Evolutionary conservation across 2,888 invertebrate species (phyloP).

Genomic region (Theodoxus fluviatilis): DNA sequence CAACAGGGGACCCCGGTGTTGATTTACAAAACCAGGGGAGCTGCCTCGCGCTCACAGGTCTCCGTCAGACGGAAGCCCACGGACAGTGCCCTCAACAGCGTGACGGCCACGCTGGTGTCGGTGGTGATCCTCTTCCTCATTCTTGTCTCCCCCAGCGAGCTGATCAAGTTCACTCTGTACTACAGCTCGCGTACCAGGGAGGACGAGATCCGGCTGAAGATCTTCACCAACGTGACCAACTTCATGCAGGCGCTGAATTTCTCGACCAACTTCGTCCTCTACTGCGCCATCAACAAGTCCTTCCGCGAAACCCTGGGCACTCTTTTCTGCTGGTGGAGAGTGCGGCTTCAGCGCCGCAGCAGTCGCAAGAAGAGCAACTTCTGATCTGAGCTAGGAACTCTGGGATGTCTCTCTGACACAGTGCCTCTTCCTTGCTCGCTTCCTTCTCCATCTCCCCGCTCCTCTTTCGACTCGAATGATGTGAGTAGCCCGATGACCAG

Average conservation of each 20-base stretch:
- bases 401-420: too few relatives aligned
- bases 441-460: too few relatives aligned
- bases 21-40: too few relatives aligned
- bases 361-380: too few relatives aligned
- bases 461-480: too few relatives aligned
- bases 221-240: constrained; percentile 48
- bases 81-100: constrained; percentile 56
- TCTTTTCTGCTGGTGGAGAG: constrained; percentile 46
- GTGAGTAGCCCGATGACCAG: too few relatives aligned
- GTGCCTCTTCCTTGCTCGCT: too few relatives aligned
- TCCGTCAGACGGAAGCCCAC: constrained; percentile 31
- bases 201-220: constrained; percentile 31
- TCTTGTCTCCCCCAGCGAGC: constrained; percentile 60
- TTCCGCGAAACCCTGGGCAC: constrained; percentile 72
- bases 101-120: constrained; percentile 59
- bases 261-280: constrained; percentile 84
- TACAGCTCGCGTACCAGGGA: constrained; percentile 31
- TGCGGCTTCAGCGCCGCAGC: too few relatives aligned
- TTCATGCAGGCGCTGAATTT: constrained; percentile 61
- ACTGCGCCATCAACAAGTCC: constrained; percentile 92
- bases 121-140: constrained; percentile 59
- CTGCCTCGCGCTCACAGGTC: too few relatives aligned
- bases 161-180: constrained; percentile 51
- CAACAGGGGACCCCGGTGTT: too few relatives aligned
- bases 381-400: too few relatives aligned